Base-by-base conservation (phyloP, 2,888 invertebrate species). In the Odontomyia ornata region DNA sequence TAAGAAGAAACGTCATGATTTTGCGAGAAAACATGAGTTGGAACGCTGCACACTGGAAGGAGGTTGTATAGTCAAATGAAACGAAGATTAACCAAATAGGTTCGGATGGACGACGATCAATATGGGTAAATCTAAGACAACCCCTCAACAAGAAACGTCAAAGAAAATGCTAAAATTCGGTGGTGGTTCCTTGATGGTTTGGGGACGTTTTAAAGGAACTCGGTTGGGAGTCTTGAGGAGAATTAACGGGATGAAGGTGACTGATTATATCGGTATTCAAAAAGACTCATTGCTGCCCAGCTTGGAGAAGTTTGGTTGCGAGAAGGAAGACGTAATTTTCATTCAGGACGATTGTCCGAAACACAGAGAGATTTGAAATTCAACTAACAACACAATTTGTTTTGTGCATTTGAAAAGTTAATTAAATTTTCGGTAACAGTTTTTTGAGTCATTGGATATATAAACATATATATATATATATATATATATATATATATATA, bases 1-100 rank as follows among this genome's bases (percentile, higher is more conserved):
- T 23, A n/a, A n/a, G n/a, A 57, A 57, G 23, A 57, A 57, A 21
- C 57, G 57, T 21, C 23, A 11, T 11, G n/a, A 57, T 57, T 57
- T 57, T 57, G 57, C 57, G 18, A 57, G 23, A 57, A 57, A 23
- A 57, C 57, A 57, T 57, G 23, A 23, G n/a, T 57, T 57, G 57
- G 57, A 23, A 57, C 23, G n/a, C 23, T 57, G 57, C 18, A 9
- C 57, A 57, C 18, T 57, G 57, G 57, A 57, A n/a, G 18, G 18
- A 57, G n/a, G 57, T 57, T 9, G 57, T n/a, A 21, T 57, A n/a
- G 57, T 57, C 57, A n/a, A n/a, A 57, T 57, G 57, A 57, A 57
- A 57, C 57, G 18, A 57, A 5, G 23, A 57, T 57, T 21, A 57
- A 57, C 23, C 57, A n/a, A 21, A 21, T 57, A 23, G 43, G 43